A percentile compares a stretch with the other conserved stretches of the same genome.
phyloP scores from a whole-genome alignment of 2,113 vertebrate genomes.

The Channa maculata region DNA sequence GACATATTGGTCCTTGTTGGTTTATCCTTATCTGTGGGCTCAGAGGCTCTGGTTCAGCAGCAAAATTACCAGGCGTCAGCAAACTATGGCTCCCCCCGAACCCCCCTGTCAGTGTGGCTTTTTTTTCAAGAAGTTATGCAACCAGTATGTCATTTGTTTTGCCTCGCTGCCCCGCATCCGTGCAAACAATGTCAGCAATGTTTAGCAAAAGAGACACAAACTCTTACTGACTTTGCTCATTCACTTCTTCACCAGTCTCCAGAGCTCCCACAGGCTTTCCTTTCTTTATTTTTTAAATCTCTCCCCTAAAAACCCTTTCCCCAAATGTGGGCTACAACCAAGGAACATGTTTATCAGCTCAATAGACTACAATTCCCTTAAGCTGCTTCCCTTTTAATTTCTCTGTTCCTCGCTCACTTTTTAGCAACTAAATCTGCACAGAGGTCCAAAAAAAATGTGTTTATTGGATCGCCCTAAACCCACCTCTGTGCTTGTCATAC shows the following conservation, averaged over 20 bases:
- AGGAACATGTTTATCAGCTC: slow-evolving; percentile 1
- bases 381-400: neutral
- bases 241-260: slow-evolving; percentile 5
- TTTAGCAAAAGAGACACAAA: neutral
- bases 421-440: neutral
- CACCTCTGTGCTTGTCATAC: neutral
- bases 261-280: neutral
- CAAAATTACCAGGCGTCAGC: neutral
- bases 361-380: slow-evolving; percentile 3
- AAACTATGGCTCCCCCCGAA: neutral
- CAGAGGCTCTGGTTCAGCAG: too few relatives aligned
- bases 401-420: neutral
- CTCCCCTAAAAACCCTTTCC: slow-evolving; percentile 10
- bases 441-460: neutral
- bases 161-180: neutral
- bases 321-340: neutral
- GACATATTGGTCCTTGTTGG: too few relatives aligned
- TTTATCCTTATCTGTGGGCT: too few relatives aligned
- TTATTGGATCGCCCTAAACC: neutral
- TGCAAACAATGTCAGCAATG: slow-evolving; percentile 2
- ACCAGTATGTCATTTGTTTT: neutral
- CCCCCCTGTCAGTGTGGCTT: too few relatives aligned
- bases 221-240: neutral
- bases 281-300: slow-evolving; percentile 18
- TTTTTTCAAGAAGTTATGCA: neutral